Evolutionary conservation across 1,140 invertebrate species (phyloP).

Genomic region (Arion vulgaris): DNA sequence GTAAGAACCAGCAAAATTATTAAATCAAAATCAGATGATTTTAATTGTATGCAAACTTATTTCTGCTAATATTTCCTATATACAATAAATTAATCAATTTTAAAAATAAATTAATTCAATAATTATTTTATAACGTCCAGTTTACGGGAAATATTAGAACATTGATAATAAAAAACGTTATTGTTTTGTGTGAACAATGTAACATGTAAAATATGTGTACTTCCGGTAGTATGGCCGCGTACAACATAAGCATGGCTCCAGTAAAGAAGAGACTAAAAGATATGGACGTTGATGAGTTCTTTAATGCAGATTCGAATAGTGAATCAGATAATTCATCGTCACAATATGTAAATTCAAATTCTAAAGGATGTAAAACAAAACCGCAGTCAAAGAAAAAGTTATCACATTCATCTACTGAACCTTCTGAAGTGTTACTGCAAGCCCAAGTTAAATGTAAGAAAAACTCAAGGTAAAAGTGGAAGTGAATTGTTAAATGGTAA

Average conservation of each 20-base stretch:
- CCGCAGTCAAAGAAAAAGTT: neutral
- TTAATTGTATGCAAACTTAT: neutral
- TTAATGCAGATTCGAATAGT: constrained; percentile 25
- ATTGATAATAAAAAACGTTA: neutral
- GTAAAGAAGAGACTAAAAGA: constrained; percentile 32
- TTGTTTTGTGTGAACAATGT: neutral
- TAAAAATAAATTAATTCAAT: neutral
- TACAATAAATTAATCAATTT: neutral
- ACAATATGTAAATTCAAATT: neutral
- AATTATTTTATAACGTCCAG: neutral
- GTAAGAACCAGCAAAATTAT: neutral
- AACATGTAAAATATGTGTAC: neutral
- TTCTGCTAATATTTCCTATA: neutral
- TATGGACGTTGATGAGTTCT: constrained; percentile 34
- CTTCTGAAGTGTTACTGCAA: neutral
- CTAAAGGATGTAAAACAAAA: neutral
- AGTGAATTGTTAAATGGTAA: constrained; percentile 7
- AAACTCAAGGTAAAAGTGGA: neutral
- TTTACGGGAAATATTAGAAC: neutral
- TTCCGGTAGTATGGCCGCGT: constrained; percentile 22
- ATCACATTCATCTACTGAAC: neutral
- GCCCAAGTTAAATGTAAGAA: neutral
- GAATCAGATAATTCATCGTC: constrained; percentile 28
- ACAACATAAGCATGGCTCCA: constrained; percentile 20
- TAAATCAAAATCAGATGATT: neutral